Evolutionary conservation across 2,113 vertebrate genomes (phyloP).

Genomic region (Brienomyrus brachyistius): DNA sequence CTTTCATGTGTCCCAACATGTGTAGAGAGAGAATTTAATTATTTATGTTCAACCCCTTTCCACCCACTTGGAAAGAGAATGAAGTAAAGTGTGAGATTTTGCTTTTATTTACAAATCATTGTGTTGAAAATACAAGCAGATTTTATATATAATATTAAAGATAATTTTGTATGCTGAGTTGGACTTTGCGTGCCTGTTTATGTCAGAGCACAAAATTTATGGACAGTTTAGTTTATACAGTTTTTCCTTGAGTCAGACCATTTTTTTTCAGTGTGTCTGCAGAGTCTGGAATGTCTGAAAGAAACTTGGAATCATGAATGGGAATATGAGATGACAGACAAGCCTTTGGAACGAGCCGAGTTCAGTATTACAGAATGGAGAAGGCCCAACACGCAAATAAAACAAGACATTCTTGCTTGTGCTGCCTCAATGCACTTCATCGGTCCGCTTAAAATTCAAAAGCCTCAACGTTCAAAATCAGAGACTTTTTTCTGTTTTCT

Average conservation of each 20-base stretch:
- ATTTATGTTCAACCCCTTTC: background rate
- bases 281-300: background rate
- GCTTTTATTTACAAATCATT: background rate
- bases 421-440: background rate
- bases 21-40: conserved; percentile 47
- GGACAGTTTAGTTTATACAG: background rate
- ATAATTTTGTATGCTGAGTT: background rate
- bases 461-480: conserved; percentile 55
- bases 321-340: background rate
- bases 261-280: background rate
- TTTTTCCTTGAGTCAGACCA: background rate
- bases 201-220: background rate
- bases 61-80: background rate
- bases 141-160: background rate
- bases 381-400: background rate
- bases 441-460: background rate
- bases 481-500: conserved; percentile 59
- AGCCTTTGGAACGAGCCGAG: background rate
- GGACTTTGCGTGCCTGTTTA: background rate
- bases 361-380: background rate
- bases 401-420: background rate
- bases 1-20: conserved; percentile 83
- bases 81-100: background rate
- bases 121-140: background rate
- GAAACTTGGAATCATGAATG: background rate